Conservation (phyloP, 2,797 vertebrate genomes). For the Bradypus variegatus region DNA sequence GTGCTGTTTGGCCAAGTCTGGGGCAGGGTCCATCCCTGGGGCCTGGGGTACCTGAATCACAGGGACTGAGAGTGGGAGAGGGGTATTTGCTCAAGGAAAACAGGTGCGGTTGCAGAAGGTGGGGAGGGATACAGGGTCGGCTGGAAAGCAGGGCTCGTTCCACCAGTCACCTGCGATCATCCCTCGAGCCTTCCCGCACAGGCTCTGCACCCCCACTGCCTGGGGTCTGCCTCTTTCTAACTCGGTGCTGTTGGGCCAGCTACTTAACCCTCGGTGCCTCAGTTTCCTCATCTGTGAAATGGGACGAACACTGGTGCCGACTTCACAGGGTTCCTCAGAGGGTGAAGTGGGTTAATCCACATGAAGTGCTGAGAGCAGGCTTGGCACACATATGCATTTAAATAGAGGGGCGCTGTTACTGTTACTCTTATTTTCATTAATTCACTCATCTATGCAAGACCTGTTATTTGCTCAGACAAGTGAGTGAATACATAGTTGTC, state of each 20-base stretch:
- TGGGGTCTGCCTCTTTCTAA: background rate
- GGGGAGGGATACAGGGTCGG: background rate
- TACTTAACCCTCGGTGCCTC: background rate
- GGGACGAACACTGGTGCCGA: background rate
- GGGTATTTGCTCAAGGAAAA: background rate
- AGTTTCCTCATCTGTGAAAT: conserved; percentile 11
- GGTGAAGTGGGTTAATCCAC: background rate
- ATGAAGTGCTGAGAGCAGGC: background rate
- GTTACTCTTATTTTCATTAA: background rate
- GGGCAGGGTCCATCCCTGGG: too few relatives aligned
- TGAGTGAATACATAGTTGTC: background rate
- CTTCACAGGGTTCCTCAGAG: background rate
- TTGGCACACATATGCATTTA: background rate
- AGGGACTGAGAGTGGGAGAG: background rate
- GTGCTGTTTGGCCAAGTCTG: background rate
- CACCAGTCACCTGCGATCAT: background rate
- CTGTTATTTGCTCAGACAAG: background rate
- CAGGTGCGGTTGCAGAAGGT: background rate
- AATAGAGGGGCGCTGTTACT: background rate
- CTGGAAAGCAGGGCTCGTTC: background rate
- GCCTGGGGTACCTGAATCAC: background rate
- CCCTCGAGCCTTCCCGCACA: background rate
- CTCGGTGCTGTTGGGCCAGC: background rate
- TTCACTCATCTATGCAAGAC: background rate
- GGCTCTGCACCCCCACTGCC: background rate